Evolutionary conservation across 37 sponge, comb jelly and placozoan genomes (phyloP).

Genomic region (Beroe ovata): DNA sequence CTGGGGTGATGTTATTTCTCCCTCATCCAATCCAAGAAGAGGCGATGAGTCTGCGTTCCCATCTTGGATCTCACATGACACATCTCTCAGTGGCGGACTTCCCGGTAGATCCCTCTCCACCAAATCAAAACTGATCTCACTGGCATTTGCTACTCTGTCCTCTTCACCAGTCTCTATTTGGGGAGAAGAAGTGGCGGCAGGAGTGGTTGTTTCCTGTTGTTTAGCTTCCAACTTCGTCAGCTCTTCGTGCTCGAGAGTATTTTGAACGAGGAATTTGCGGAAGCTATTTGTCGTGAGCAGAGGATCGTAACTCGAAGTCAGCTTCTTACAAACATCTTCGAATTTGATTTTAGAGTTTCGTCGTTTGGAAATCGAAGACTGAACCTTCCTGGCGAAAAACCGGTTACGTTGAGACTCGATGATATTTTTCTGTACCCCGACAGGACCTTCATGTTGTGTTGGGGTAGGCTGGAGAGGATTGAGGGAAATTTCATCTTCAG

Average conservation of each 20-base stretch:
- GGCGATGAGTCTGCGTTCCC: no score
- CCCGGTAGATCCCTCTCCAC: no score
- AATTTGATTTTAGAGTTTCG: background rate
- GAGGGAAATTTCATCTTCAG: no score
- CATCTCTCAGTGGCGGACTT: no score
- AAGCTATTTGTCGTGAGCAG: background rate
- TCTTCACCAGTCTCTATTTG: background rate
- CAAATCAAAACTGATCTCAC: background rate
- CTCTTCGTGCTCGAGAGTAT: background rate
- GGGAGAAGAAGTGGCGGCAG: background rate
- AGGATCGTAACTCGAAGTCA: background rate
- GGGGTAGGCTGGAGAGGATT: no score
- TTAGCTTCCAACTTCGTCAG: background rate
- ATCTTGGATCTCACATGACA: no score
- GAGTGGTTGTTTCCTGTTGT: background rate
- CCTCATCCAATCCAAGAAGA: no score
- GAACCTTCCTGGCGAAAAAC: background rate
- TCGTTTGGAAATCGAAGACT: background rate
- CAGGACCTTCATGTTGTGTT: no score
- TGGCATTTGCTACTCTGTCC: background rate
- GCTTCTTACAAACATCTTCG: background rate
- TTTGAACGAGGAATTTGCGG: background rate
- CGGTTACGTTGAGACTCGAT: background rate
- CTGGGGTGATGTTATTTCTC: no score
- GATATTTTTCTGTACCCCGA: background rate